phyloP scores from a whole-genome alignment of 2,888 invertebrate species.

The Ichneumon xanthorius region DNA sequence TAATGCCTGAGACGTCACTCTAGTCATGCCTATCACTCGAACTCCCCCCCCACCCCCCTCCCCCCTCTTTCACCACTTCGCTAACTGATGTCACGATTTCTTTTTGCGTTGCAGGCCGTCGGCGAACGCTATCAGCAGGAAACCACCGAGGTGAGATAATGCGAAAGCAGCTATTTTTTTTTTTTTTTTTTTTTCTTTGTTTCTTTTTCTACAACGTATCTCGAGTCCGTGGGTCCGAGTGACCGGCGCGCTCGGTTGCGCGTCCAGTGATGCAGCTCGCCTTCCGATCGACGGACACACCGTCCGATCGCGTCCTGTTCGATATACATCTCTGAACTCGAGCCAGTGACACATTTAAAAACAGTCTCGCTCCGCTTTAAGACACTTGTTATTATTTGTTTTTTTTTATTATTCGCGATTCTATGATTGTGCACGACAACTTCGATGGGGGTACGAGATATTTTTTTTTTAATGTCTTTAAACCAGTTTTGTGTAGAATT shows the following conservation, averaged over 20 bases:
- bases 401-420: neutral
- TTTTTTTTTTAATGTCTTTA: neutral
- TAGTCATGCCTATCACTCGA: conserved; percentile 22
- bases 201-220: conserved; percentile 57
- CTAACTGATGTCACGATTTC: conserved; percentile 70
- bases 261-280: conserved; percentile 66
- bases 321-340: conserved; percentile 21
- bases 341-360: conserved; percentile 43
- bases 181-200: conserved; percentile 34
- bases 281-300: conserved; percentile 61
- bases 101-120: conserved; percentile 73
- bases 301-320: conserved; percentile 24
- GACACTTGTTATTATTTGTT: neutral
- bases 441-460: conserved; percentile 60
- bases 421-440: neutral
- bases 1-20: conserved; percentile 49
- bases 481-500: neutral
- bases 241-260: conserved; percentile 52
- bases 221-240: conserved; percentile 55
- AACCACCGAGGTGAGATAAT: conserved; percentile 80
- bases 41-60: conserved; percentile 7
- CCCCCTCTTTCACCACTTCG: conserved; percentile 40
- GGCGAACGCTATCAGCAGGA: conserved; percentile 80
- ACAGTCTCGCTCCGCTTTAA: neutral
- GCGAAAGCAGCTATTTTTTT: conserved; percentile 62